Evolutionary conservation across 2,797 vertebrate genomes (phyloP).

Genomic region (Malurus leucopterus): DNA sequence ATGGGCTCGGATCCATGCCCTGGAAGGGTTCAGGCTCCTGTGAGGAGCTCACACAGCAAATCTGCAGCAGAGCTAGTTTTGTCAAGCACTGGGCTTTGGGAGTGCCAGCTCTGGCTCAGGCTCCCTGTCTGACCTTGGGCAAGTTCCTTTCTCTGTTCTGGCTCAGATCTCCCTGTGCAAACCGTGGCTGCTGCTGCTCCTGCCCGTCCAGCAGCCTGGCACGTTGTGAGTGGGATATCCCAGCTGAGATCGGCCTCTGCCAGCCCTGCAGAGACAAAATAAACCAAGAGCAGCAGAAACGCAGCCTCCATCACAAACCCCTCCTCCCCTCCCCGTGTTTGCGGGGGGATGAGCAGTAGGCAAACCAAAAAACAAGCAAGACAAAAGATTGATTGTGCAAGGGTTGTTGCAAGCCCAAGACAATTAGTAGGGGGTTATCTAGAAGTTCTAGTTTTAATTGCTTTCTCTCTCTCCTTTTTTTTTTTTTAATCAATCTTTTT

Average conservation of each 20-base stretch:
- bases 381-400: conserved; percentile 20
- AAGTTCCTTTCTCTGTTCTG: not conserved
- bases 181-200: not conserved
- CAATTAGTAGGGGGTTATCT: not conserved
- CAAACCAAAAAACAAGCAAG: not conserved
- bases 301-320: not conserved
- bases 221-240: not conserved
- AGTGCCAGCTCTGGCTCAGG: not conserved
- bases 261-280: not conserved
- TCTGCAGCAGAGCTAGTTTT: not conserved
- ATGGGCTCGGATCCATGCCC: accelerated
- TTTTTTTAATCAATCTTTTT: not conserved
- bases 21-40: not conserved
- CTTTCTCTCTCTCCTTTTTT: not conserved
- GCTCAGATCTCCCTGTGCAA: not conserved
- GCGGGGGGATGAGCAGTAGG: not conserved
- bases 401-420: not conserved
- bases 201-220: not conserved
- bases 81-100: not conserved
- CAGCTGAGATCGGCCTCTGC: not conserved
- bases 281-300: not conserved
- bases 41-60: not conserved
- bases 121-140: not conserved
- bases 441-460: conserved; percentile 44
- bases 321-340: not conserved